Percentiles rank a stretch among this genome's conserved stretches.
These are phyloP conservation scores for Alosa sapidissima DNA, from an alignment of 2,797 vertebrate genomes.

Conservation along the genomic window DNA sequence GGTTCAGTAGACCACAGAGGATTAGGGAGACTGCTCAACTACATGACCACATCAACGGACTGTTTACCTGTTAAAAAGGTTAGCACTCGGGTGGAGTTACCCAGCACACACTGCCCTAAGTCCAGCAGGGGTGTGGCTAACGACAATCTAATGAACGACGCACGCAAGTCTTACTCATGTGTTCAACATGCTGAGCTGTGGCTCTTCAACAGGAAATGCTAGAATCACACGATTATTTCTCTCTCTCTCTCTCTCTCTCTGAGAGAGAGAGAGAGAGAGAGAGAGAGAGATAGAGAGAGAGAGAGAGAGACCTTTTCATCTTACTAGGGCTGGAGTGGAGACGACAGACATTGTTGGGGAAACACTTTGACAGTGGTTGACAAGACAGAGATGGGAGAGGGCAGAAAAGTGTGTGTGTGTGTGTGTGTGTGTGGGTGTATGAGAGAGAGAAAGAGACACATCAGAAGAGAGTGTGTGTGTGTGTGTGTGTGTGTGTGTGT, in stretches of 20 bases:
- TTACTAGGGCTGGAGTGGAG: background rate
- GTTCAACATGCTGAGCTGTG: background rate
- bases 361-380: background rate
- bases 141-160: background rate
- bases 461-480: background rate
- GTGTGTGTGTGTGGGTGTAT: no score
- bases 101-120: background rate
- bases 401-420: background rate
- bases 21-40: background rate
- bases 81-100: background rate
- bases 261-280: no score
- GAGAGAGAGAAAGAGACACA: no score
- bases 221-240: background rate
- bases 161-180: background rate
- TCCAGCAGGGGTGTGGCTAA: background rate
- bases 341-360: background rate
- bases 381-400: background rate
- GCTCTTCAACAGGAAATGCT: background rate
- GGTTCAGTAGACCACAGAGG: background rate
- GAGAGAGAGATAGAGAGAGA: no score
- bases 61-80: background rate
- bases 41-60: background rate
- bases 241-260: background rate
- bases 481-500: background rate
- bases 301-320: constrained; percentile 2